Base-by-base conservation (phyloP, 1,140 invertebrate species). In the Daktulosphaira vitifoliae region DNA sequence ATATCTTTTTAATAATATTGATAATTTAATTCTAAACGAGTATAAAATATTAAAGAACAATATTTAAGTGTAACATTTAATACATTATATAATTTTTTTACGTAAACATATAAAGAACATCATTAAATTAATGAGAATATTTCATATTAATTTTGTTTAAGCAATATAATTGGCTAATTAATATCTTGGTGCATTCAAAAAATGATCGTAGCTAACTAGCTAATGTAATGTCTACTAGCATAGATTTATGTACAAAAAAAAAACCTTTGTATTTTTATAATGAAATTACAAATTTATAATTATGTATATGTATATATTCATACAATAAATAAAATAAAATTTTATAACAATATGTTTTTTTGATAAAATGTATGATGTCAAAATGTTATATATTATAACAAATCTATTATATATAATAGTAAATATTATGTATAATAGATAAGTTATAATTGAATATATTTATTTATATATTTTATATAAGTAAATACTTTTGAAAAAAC, bases 21-120 rank as follows among this genome's bases (percentile, higher is more conserved):
- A 29, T 46, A 62, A 62, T 48, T 46, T 62, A 62, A 20, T 62
- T 62, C 56, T 62, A 62, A 62, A 62, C 26, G 26, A 62, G 56
- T 62, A 62, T 62, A 62, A 62, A 62, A 62, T 46, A 42, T 48
- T 62, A 20, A 29, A 62, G 26, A 46, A 62, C 56, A 62, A 48
- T 46, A 6, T 62, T 62, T 62, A 62, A 48, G 56, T 62, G 42
- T 62, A 62, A 62, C 42, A 18, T 62, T 62, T 46, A 44, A 59
- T 59, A 44, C 39, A 18, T 62, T 38, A 48, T 26, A 56, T 42
- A 42, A 25, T 46, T 46, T 29, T 44, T 59, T 11, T 53, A 33
- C 18, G 16, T 29, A 33, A 46, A 29, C 20, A 46, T 25, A 59
- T 46, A 46, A 62, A 62, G 42, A 48, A 62, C 42, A 39, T 44